Evolutionary conservation across 2,113 vertebrate species (phyloP), one percentile per base, ranked within the genome.

Genomic region (Ceratotherium simum): DNA sequence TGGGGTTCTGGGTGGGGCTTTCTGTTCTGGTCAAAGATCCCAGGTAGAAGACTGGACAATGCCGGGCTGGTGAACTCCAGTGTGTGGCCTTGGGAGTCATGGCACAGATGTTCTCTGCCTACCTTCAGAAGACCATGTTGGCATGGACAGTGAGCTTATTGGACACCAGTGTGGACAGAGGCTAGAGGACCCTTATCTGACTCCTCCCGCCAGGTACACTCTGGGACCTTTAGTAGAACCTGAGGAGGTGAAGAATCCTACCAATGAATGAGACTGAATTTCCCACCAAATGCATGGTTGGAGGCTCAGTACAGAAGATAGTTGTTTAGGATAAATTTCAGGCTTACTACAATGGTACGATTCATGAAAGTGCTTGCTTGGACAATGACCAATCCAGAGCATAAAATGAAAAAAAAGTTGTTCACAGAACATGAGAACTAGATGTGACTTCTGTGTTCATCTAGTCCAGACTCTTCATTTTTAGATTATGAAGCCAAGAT

Each of bases 401-500:
- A 48, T 27, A 87, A 86, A 78, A 36, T 73, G 42, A 58, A 56
- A 83, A 76, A 86, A n/a, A 60, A 21, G 17, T 25, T 79, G 20
- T 73, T 93, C 29, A 62, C 48, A 91, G 86, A 86, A 51, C 17
- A 11, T 13, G 20, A 95, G 56, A 85, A 39, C 62, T 51, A 70
- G 72, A 81, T 64, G 48, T 46, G 58, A 82, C n/a, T 67, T 78
- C 56, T 91, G 7, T 73, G 25, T 42, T 90, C 64, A 31, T 25
- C 12, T 62, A 56, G 51, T 83, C 3, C 23, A 42, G 85, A 69
- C 5, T 75, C 18, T 82, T 93, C 78, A 54, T 69, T 46, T 86
- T 81, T 58, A 82, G 54, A 21, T 62, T 33, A 91, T 25, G 48
- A 95, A 95, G 36, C 3, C 51, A 92, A 70, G 39, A n/a, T 54